These are phyloP conservation scores for Popillia japonica DNA, from an alignment of 1,140 invertebrate species.

Conservation along the genomic window DNA sequence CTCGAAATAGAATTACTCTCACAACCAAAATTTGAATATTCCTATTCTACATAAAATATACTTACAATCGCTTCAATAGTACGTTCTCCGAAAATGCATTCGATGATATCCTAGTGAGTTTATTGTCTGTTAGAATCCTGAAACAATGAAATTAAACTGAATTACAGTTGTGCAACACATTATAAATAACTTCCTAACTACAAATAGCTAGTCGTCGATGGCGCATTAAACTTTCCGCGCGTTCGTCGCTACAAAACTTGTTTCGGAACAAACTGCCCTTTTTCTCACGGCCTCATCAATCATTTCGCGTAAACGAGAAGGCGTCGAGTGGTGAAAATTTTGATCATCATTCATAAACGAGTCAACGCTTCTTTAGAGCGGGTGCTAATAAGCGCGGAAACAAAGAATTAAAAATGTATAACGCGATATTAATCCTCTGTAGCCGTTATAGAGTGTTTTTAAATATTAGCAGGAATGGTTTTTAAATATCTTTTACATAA, in stretches of 20 bases:
- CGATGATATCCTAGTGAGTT: conserved; percentile 18
- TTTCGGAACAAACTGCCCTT: neutral
- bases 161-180: neutral
- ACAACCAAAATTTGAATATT: conserved; percentile 2
- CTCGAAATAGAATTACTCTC: conserved; percentile 20
- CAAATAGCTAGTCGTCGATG: neutral
- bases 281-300: neutral
- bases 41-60: neutral
- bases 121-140: conserved; percentile 30
- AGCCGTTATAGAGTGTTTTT: no score
- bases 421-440: conserved; percentile 6
- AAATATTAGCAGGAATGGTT: no score
- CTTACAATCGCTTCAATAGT: conserved; percentile 29
- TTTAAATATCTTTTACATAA: no score
- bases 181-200: neutral
- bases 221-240: neutral
- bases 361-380: conserved; percentile 27
- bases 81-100: conserved; percentile 11
- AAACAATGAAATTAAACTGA: conserved; percentile 5
- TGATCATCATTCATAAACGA: conserved; percentile 31
- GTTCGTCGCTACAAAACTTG: neutral
- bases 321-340: conserved; percentile 2
- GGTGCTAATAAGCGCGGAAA: conserved; percentile 3
- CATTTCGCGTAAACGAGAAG: neutral
- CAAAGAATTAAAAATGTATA: conserved; percentile 19